Evolutionary conservation across 2,113 vertebrate species (phyloP), one percentile per base, ranked within the genome.

Genomic region (Scartelaos histophorus): DNA sequence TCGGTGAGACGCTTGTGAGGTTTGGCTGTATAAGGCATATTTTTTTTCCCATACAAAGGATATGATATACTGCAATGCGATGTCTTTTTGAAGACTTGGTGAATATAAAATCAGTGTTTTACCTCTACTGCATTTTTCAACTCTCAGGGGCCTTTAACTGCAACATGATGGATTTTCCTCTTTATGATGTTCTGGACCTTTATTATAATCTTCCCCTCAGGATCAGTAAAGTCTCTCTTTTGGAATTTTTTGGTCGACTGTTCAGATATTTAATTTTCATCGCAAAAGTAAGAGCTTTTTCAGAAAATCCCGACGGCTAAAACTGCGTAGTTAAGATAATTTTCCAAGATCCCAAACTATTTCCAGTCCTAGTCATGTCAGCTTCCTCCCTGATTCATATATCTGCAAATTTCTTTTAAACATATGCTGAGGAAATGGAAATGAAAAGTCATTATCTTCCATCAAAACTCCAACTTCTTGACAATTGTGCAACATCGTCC

Each of bases 1-100:
- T 74, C 51, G 25, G 69, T 72, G 67, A 66, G 57, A 56, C 49
- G 19, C 21, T 65, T 13, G 6, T 66, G 69, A 51, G 17, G 49
- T 49, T 78, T 19, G 69, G 34, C 47, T 77, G 1, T 29, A 19
- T 71, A 67, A 76, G 67, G 74, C 66, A 24, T 71, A 62, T 74
- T 53, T 79, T 71, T 66, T 74, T 53, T 78, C 82, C 62, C 3
- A 21, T 66, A 47, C 17, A 22, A 12, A 24, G 45, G 25, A 19
- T 62, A 29, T 35, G 13, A 17, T 16, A 62, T 35, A 34, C 60
- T 58, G 56, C 13, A 25, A 24, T 15, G 60, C 29, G 35, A 46
- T 16, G n/a, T 53, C 53, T 69, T 54, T 54, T 7, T 70, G 46
- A 7, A 16, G 61, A 58, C 22, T 7, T 13, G 67, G 34, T 10